Base-by-base conservation (phyloP, 2,113 vertebrate species). In the Gavia stellata region DNA sequence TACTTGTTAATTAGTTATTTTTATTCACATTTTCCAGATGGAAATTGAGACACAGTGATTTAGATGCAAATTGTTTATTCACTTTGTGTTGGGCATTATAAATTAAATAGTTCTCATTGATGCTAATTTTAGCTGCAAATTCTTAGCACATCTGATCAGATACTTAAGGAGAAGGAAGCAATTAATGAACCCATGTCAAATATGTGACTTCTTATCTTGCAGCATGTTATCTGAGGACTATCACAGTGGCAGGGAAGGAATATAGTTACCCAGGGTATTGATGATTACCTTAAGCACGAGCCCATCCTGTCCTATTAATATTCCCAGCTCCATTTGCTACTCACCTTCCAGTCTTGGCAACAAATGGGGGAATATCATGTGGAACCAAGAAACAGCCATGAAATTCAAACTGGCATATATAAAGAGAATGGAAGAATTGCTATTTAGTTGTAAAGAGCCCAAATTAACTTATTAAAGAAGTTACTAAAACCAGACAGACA, bases 1-100 rank as follows among this genome's bases (percentile, higher is more conserved):
- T 74, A 88, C 83, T 78, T 67, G 45, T 92, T 92, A 81, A 83
- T 91, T 82, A 88, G 87, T 74, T 95, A 81, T 85, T 95, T 96
- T 93, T 90, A 82, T 82, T 90, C 67, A 55, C 40, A 70, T 85
- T 91, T 89, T 95, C 78, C 90, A 92, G 93, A 95, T 88, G 66
- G 92, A 91, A 97, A 90, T 40, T 75, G 74, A 95, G 58, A 89
- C 44, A 75, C 55, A 84, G 12, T 80, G 49, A 90, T 91, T 87
- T 88, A 96, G 40, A 84, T 77, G 62, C 42, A 88, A 90, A 81
- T 92, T 92, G 47, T 95, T 95, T 96, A 74, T 82, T 89, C 52
- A 34, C 11, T 92, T 85, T 81, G 21, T 81, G 66, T 81, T 75
- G 81, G 81, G 71, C 81, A 70, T 92, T 96, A 77, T 83, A 95